phyloP scores from a whole-genome alignment of 2,797 vertebrate genomes.

The Sebastes miniatus region DNA sequence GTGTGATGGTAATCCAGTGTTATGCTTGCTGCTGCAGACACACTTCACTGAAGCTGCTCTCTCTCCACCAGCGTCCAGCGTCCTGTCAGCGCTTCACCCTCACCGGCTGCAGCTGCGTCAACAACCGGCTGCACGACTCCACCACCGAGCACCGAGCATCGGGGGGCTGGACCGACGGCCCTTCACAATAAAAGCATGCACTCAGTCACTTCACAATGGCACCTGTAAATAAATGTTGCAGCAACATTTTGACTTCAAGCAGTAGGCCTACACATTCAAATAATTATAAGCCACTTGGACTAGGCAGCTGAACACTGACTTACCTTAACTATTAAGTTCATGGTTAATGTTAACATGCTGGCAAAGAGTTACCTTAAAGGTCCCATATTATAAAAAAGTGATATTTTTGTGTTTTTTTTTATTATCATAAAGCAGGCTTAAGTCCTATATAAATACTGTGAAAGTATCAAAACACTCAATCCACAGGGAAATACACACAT shows the following conservation, averaged over 20 bases:
- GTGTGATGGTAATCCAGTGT: conserved; percentile 70
- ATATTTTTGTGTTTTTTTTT: too few relatives aligned
- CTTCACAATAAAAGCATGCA: conserved; percentile 58
- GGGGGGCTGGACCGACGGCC: background rate
- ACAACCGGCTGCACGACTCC: background rate
- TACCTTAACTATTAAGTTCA: background rate
- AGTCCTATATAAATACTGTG: too few relatives aligned
- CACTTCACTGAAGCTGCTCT: conserved; percentile 43
- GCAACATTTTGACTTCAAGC: background rate
- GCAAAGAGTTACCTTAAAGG: background rate
- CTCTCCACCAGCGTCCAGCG: conserved; percentile 17
- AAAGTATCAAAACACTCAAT: too few relatives aligned
- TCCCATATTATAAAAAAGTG: too few relatives aligned
- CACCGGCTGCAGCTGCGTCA: conserved; percentile 55
- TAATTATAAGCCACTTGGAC: background rate
- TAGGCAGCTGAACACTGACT: background rate
- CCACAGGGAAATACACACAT: too few relatives aligned
- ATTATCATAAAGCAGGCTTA: too few relatives aligned
- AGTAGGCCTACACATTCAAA: background rate
- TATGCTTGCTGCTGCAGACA: conserved; percentile 45
- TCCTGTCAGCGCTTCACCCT: conserved; percentile 53
- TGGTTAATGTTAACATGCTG: background rate
- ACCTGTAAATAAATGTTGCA: background rate
- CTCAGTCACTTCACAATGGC: background rate
- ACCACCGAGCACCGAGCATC: background rate